Evolutionary conservation across 2,888 invertebrate species (phyloP).

Genomic region (Allacma fusca): DNA sequence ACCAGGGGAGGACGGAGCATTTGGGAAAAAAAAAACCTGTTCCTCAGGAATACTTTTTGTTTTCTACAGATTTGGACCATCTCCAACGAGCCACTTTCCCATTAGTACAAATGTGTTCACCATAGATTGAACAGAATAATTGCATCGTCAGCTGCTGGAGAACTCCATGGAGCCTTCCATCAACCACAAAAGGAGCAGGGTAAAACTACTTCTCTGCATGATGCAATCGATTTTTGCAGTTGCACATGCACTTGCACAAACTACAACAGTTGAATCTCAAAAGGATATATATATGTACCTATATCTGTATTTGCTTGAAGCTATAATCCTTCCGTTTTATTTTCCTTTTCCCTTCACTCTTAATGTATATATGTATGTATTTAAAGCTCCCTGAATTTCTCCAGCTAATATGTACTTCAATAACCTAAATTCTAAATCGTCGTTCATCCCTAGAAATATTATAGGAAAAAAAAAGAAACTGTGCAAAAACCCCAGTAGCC

Average conservation of each 20-base stretch:
- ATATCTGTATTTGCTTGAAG: background rate
- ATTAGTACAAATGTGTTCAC: conserved; percentile 4
- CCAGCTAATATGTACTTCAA: background rate
- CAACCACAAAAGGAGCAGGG: background rate
- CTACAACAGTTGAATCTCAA: background rate
- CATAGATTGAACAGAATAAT: background rate
- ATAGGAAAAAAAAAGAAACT: background rate
- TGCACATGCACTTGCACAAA: conserved; percentile 7
- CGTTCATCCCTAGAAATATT: too few species aligned
- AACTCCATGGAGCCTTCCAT: background rate
- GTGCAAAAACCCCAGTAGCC: background rate
- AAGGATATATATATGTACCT: background rate
- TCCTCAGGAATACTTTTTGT: background rate
- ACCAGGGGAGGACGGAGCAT: background rate
- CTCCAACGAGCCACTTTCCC: conserved; percentile 3
- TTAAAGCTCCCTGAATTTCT: too few species aligned
- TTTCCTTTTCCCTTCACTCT: background rate
- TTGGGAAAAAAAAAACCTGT: background rate
- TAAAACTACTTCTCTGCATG: background rate
- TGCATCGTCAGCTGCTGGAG: conserved; percentile 16
- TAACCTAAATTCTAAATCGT: background rate
- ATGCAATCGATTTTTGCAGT: conserved; percentile 16
- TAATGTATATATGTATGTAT: too few species aligned
- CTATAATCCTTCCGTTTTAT: background rate
- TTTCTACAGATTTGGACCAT: background rate